A percentile compares a stretch with the other conserved stretches of the same genome.
Conservation (phyloP, 2,888 invertebrate species). For the Cheilosia soror region DNA sequence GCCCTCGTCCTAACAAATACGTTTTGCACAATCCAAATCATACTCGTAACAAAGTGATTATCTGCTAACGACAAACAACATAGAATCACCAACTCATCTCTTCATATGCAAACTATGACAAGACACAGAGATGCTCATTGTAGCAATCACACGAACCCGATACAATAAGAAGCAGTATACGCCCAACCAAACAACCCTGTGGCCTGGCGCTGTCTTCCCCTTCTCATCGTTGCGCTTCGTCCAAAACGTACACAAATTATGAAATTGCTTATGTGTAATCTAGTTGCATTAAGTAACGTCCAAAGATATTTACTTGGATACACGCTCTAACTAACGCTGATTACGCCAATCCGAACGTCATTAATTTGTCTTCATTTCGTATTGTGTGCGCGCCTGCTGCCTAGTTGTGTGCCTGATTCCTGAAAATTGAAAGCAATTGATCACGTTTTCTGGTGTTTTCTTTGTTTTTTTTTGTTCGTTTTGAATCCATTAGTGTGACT, state of each 20-base stretch:
- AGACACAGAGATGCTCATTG: conserved; percentile 19
- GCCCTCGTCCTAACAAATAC: background rate
- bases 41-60: conserved; percentile 62
- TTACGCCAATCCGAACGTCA: conserved; percentile 68
- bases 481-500: conserved; percentile 49
- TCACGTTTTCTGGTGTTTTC: conserved; percentile 59
- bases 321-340: conserved; percentile 67
- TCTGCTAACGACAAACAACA: conserved; percentile 40
- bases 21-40: conserved; percentile 9
- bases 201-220: conserved; percentile 9
- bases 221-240: no score
- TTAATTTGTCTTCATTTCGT: conserved; percentile 73
- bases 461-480: conserved; percentile 30
- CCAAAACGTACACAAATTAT: conserved; percentile 44
- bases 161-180: conserved; percentile 32
- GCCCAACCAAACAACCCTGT: conserved; percentile 41
- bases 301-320: conserved; percentile 59
- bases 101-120: conserved; percentile 19
- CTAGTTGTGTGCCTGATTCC: conserved; percentile 48
- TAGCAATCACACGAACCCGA: conserved; percentile 52
- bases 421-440: conserved; percentile 74
- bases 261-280: conserved; percentile 64
- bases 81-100: background rate
- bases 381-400: conserved; percentile 32
- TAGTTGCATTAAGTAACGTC: conserved; percentile 69